Base-by-base conservation (phyloP, 2,113 vertebrate species). In the Picathartes gymnocephalus region DNA sequence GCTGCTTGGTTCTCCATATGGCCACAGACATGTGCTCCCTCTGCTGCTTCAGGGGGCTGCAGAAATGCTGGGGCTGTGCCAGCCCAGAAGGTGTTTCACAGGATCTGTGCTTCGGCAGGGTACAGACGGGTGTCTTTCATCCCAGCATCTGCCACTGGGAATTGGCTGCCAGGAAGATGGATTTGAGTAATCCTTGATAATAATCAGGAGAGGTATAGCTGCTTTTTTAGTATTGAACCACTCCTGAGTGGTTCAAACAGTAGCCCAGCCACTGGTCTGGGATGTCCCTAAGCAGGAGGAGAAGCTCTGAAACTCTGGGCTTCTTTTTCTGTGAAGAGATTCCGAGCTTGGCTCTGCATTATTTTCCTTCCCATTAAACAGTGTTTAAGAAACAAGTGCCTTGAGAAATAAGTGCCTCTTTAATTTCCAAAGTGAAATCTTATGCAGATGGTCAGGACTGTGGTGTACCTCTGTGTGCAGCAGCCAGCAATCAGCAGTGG, bases 1-100 rank as follows among this genome's bases (percentile, higher is more conserved):
- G 44, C 3, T 4, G 86, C 60, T 27, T 25, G 23, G 12, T 5
- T 40, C 27, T 44, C 50, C 11, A 0, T 11, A 10, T 11, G n/a
- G 79, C 61, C 53, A 14, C 0, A 0, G 30, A 48, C 27, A 15
- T 0, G 1, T 30, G 58, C 69, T 58, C 24, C 31, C 17, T 28
- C n/a, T 40, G 61, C 40, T 77, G 42, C 60, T 56, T 33, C 54
- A 22, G 23, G 8, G 40, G 10, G 31, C 54, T 90, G 71, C 14
- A 11, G 71, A 11, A 54, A 27, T 0, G 0, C 62, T 33, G 31
- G 37, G 71, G 40, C 57, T 70, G 16, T 45, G 69, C 42, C 73
- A 70, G 42, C 27, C 10, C 62, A 45, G 33, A 27, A 64, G 68
- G 40, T 24, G 70, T 61, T 89, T 35, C 47, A 28, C 53, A 72